phyloP scores from a whole-genome alignment of 37 sponge, comb jelly and placozoan genomes.

The Cliona cf. orientalis region DNA sequence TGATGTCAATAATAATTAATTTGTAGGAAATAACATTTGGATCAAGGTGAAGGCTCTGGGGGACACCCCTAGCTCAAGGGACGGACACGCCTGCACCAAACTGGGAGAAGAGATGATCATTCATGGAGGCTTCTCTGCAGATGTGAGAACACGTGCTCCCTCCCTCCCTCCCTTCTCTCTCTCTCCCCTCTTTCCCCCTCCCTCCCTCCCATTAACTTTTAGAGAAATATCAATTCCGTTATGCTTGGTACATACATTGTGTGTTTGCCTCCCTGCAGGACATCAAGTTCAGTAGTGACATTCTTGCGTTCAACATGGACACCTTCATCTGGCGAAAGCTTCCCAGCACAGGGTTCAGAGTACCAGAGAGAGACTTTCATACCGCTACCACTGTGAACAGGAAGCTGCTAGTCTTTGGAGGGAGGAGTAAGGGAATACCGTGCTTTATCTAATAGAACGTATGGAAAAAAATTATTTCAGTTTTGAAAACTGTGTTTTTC shows the following conservation, averaged over 20 bases:
- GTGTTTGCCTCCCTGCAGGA: constrained; percentile 8
- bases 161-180: background rate
- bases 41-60: constrained; percentile 18
- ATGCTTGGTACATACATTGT: background rate
- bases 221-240: background rate
- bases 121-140: constrained; percentile 78
- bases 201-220: background rate
- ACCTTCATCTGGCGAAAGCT: constrained; percentile 46
- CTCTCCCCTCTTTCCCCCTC: background rate
- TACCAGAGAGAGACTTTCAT: constrained; percentile 78
- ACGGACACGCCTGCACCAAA: constrained; percentile 70
- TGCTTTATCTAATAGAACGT: too few species aligned
- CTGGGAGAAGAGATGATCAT: constrained; percentile 56
- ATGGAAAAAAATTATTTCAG: too few species aligned
- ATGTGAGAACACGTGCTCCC: constrained; percentile 44
- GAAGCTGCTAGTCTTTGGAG: constrained; percentile 64
- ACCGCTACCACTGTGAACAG: constrained; percentile 51
- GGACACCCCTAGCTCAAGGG: constrained; percentile 39
- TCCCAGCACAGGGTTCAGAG: constrained; percentile 25
- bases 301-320: constrained; percentile 61
- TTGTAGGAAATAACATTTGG: constrained; percentile 54
- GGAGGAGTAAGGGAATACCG: constrained; percentile 75
- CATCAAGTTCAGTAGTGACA: constrained; percentile 54
- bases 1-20: too few species aligned
- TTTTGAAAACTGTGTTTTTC: too few species aligned